Conservation (phyloP, 2,888 invertebrate genomes). For the Hemistola chrysoprasaria region DNA sequence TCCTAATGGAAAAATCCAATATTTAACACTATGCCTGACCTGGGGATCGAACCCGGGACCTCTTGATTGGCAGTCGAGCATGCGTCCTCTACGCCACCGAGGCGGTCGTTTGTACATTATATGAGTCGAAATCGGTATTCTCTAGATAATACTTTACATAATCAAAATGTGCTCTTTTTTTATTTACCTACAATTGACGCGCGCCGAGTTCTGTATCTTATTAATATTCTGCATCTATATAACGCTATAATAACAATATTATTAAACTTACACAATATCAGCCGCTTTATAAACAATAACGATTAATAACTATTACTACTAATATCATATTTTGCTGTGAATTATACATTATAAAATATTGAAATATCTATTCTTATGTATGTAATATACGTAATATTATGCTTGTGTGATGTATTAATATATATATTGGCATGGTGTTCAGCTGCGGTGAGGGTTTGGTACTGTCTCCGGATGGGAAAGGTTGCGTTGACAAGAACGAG, state of each 20-base stretch:
- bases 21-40: too few species aligned
- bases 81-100: too few species aligned
- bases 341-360: constrained; percentile 15
- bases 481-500: constrained; percentile 97
- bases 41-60: too few species aligned
- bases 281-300: constrained; percentile 17
- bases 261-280: constrained; percentile 14
- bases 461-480: constrained; percentile 94
- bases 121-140: not conserved
- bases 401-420: constrained; percentile 33
- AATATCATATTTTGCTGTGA: constrained; percentile 1
- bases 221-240: constrained; percentile 20
- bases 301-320: constrained; percentile 14
- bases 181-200: constrained; percentile 39
- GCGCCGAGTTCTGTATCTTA: constrained; percentile 57
- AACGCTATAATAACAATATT: constrained; percentile 17
- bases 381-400: constrained; percentile 12
- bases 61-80: too few species aligned
- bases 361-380: constrained; percentile 13
- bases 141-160: not conserved
- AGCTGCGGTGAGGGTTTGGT: constrained; percentile 97
- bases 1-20: too few species aligned
- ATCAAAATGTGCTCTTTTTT: constrained; percentile 22
- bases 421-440: constrained; percentile 63
- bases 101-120: too few species aligned